Percentiles rank a stretch among this genome's conserved stretches.
Evolutionary conservation across 2,797 vertebrate species (phyloP).

Genomic region (Lepus oiostolus): DNA sequence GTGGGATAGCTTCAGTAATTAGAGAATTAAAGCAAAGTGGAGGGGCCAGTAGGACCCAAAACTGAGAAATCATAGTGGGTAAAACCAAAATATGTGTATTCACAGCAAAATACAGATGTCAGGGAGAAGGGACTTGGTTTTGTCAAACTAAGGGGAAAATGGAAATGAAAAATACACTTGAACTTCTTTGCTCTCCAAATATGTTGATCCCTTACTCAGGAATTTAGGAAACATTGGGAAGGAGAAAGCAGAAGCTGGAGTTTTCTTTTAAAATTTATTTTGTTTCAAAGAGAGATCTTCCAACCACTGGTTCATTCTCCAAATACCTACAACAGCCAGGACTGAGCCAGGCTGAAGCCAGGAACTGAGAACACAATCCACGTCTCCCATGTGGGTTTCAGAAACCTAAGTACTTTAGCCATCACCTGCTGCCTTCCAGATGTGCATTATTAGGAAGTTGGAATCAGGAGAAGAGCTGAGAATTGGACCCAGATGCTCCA

Average conservation of each 20-base stretch:
- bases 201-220: background rate
- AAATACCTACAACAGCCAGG: too few relatives aligned
- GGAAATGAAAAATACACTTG: background rate
- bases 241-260: background rate
- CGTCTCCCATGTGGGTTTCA: too few relatives aligned
- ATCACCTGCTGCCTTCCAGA: too few relatives aligned
- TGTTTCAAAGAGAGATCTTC: too few relatives aligned
- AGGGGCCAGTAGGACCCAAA: conserved; percentile 65
- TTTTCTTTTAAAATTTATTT: too few relatives aligned
- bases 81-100: background rate
- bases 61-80: conserved; percentile 56
- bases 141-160: conserved; percentile 10
- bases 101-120: background rate
- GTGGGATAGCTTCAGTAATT: conserved; percentile 79
- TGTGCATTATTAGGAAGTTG: too few relatives aligned
- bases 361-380: too few relatives aligned
- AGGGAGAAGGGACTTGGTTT: background rate
- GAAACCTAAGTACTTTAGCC: too few relatives aligned
- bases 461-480: too few relatives aligned
- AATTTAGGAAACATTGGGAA: background rate
- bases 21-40: conserved; percentile 79
- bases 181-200: background rate
- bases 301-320: too few relatives aligned
- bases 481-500: too few relatives aligned
- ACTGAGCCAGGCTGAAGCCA: too few relatives aligned